These are phyloP conservation scores for Chauna torquata DNA, from an alignment of 2,113 vertebrate species.

Conservation along the genomic window DNA sequence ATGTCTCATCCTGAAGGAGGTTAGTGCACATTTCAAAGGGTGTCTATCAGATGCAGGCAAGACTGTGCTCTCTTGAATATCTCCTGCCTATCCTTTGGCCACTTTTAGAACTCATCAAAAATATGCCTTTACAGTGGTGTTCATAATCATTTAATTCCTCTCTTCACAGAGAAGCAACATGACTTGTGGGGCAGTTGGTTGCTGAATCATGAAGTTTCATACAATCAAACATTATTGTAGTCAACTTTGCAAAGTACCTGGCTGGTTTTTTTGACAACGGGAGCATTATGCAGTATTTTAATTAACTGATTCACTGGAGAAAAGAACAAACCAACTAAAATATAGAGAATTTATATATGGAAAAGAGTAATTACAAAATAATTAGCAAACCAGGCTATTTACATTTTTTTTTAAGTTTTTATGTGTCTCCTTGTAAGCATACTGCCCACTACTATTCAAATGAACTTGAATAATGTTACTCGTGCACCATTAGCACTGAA, in stretches of 20 bases:
- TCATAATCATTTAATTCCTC: background rate
- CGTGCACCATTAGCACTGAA: background rate
- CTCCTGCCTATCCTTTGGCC: background rate
- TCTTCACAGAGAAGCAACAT: background rate
- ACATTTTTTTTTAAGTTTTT: background rate
- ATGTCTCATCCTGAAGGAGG: background rate
- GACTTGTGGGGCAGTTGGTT: background rate
- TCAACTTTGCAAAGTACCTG: background rate
- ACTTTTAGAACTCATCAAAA: background rate
- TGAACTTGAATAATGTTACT: background rate
- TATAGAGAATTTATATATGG: background rate
- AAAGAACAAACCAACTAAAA: background rate
- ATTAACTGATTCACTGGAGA: background rate
- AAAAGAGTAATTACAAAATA: background rate
- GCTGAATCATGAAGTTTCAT: background rate
- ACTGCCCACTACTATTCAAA: background rate
- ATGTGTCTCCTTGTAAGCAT: background rate
- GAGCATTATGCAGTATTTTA: background rate
- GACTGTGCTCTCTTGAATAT: background rate
- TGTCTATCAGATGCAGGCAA: background rate
- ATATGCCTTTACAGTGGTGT: background rate
- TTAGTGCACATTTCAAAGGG: background rate
- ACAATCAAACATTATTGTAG: background rate
- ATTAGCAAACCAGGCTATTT: background rate
- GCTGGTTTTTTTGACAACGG: background rate